Percentiles rank a stretch among this genome's conserved stretches.
phyloP scores from a whole-genome alignment of 2,113 vertebrate genomes.

The Malaclemys terrapin region DNA sequence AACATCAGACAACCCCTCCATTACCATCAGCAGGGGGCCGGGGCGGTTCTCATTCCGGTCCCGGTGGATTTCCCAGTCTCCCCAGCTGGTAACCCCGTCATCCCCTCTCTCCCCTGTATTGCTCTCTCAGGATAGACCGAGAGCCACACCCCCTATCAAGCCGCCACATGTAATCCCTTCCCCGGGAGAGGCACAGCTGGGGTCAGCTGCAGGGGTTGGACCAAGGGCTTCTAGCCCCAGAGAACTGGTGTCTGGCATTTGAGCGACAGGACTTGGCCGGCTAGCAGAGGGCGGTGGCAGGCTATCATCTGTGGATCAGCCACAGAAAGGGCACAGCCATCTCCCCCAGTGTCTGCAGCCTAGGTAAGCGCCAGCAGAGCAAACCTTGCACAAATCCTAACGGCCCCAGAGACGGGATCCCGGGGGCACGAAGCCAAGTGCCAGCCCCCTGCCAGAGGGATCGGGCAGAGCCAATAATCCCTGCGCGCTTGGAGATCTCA shows the following conservation, averaged over 20 bases:
- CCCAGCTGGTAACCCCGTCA: background rate
- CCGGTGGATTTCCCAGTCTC: background rate
- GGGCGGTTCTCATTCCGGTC: background rate
- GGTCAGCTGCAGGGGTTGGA: background rate
- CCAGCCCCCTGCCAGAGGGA: background rate
- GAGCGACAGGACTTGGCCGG: background rate
- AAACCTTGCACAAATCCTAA: background rate
- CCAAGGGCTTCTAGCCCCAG: background rate
- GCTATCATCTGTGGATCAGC: background rate
- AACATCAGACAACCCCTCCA: background rate
- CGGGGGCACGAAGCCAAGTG: background rate
- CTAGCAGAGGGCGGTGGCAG: background rate
- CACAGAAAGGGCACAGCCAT: background rate
- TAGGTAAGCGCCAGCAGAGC: background rate
- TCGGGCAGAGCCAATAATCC: background rate
- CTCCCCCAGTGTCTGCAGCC: background rate
- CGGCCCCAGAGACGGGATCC: background rate
- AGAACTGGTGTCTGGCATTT: background rate
- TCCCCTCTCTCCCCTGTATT: background rate
- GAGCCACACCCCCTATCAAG: background rate
- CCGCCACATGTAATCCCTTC: background rate
- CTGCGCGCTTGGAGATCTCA: background rate
- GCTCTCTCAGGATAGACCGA: background rate
- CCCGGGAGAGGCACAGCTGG: background rate
- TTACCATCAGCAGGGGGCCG: background rate